These are phyloP conservation scores for Melinaea menophilus DNA, from an alignment of 2,888 invertebrate species.

Conservation along the genomic window DNA sequence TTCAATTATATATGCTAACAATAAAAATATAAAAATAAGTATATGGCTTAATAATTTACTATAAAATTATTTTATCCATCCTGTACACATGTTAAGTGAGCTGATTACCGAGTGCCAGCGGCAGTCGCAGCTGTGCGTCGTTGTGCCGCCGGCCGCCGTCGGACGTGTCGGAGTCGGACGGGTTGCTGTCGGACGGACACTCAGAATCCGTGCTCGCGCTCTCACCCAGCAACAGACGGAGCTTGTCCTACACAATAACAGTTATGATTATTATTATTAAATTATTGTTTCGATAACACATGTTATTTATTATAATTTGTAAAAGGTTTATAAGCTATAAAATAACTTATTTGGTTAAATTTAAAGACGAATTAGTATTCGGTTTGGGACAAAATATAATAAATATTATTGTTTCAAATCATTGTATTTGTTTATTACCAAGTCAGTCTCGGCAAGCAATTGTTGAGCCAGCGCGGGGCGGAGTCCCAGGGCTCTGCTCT, in stretches of 20 bases:
- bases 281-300: background rate
- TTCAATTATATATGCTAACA: background rate
- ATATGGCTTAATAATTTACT: background rate
- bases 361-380: background rate
- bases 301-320: background rate
- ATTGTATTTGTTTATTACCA: slow-evolving; percentile 44
- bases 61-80: background rate
- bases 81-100: background rate
- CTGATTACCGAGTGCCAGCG: slow-evolving; percentile 52
- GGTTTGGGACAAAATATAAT: too few relatives aligned
- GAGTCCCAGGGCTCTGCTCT: slow-evolving; percentile 89
- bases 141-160: slow-evolving; percentile 53
- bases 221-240: slow-evolving; percentile 68
- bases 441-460: slow-evolving; percentile 73
- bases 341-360: background rate
- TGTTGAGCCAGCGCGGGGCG: slow-evolving; percentile 88
- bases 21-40: too few relatives aligned
- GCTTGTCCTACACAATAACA: slow-evolving; percentile 55
- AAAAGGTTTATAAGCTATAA: background rate
- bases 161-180: slow-evolving; percentile 67
- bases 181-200: slow-evolving; percentile 68
- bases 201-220: slow-evolving; percentile 68
- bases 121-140: slow-evolving; percentile 60
- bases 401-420: too few relatives aligned
- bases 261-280: background rate